Evolutionary conservation across 2,113 vertebrate species (phyloP).

Genomic region (Electrona antarctica): DNA sequence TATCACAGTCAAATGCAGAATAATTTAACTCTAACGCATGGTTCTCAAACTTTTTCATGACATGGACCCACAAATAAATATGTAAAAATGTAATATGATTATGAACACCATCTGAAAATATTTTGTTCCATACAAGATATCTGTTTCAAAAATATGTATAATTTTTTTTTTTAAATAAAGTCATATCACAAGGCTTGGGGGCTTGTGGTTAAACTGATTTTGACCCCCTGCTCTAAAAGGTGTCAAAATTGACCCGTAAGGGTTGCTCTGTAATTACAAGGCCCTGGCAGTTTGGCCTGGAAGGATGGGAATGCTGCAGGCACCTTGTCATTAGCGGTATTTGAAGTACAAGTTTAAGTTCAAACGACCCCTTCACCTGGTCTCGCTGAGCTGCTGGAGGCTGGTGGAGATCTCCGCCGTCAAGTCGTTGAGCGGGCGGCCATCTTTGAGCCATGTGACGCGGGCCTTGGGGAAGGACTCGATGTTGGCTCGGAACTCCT

Average conservation of each 20-base stretch:
- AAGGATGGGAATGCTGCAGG: constrained; percentile 17
- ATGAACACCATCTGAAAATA: neutral
- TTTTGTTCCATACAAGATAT: neutral
- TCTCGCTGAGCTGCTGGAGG: constrained; percentile 82
- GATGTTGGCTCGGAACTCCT: constrained; percentile 85
- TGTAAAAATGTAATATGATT: too few species aligned
- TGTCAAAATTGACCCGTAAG: too few species aligned
- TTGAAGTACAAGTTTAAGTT: neutral
- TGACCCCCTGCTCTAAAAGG: too few species aligned
- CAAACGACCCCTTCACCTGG: constrained; percentile 78
- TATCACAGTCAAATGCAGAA: too few species aligned
- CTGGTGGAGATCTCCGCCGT: constrained; percentile 90
- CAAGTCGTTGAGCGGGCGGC: constrained; percentile 84
- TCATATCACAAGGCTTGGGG: too few species aligned
- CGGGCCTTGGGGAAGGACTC: constrained; percentile 84
- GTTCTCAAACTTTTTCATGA: too few species aligned
- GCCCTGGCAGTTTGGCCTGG: neutral
- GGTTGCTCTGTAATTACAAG: constrained; percentile 29
- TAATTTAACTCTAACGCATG: too few species aligned
- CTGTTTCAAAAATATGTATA: too few species aligned
- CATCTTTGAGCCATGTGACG: constrained; percentile 93
- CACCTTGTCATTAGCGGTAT: constrained; percentile 34
- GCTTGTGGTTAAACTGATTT: too few species aligned
- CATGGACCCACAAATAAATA: too few species aligned
- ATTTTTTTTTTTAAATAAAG: too few species aligned